A percentile compares a stretch with the other conserved stretches of the same genome.
These are phyloP conservation scores for Popillia japonica DNA, from an alignment of 1,140 invertebrate species.

Conservation along the genomic window DNA sequence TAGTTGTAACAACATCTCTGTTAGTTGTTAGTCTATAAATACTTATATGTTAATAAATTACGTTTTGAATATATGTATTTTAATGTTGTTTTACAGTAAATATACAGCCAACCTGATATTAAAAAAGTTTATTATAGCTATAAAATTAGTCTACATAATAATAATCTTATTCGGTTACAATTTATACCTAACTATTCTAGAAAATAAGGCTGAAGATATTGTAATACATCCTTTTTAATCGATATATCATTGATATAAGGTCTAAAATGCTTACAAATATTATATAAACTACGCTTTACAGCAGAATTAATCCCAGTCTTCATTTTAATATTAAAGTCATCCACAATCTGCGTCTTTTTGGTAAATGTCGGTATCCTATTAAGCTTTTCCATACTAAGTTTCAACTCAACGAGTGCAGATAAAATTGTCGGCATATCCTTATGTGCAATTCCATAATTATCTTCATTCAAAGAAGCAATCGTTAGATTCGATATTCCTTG, in stretches of 20 bases:
- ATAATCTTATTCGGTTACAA: background rate
- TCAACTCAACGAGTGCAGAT: conserved; percentile 69
- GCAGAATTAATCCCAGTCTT: conserved; percentile 69
- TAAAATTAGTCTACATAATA: background rate
- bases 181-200: background rate
- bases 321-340: conserved; percentile 68
- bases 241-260: conserved; percentile 74
- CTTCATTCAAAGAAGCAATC: conserved; percentile 74
- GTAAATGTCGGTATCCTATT: conserved; percentile 70
- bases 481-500: conserved; percentile 75
- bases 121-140: background rate
- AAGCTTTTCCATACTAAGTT: conserved; percentile 75
- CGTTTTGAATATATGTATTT: background rate
- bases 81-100: too few species aligned
- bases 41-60: conserved; percentile 11
- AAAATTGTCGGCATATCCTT: conserved; percentile 77
- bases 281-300: conserved; percentile 78
- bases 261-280: conserved; percentile 73
- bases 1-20: background rate
- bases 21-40: conserved; percentile 7
- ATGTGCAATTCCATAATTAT: conserved; percentile 81
- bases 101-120: too few species aligned
- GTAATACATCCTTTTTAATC: conserved; percentile 57
- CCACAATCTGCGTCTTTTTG: conserved; percentile 68
- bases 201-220: conserved; percentile 15